Percentiles rank a stretch among this genome's conserved stretches.
Evolutionary conservation across 2,113 vertebrate genomes (phyloP).

Genomic region (Reinhardtius hippoglossoides): DNA sequence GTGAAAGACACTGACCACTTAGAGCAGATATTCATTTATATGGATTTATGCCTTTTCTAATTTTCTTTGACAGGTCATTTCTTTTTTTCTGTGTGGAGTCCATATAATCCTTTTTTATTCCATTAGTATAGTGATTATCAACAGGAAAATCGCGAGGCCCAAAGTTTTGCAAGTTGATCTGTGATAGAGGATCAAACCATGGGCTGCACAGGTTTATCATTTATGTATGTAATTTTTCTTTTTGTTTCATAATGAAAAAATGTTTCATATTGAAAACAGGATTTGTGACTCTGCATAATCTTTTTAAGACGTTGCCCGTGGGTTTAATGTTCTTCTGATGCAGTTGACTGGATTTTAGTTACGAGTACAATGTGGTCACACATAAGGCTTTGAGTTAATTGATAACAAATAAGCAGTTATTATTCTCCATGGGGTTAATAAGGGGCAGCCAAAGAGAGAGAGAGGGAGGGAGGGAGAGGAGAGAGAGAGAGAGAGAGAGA

Average conservation of each 20-base stretch:
- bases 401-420: conserved; percentile 66
- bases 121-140: conserved; percentile 28
- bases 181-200: conserved; percentile 9
- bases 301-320: conserved; percentile 28
- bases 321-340: conserved; percentile 28
- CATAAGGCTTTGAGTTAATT: conserved; percentile 66
- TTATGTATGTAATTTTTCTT: conserved; percentile 8
- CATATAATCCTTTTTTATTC: conserved; percentile 54
- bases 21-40: conserved; percentile 38
- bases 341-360: conserved; percentile 48
- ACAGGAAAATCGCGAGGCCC: not conserved
- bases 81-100: conserved; percentile 19
- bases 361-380: conserved; percentile 31
- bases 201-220: not conserved
- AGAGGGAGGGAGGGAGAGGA: not conserved
- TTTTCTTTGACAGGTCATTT: conserved; percentile 45
- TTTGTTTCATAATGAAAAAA: not conserved
- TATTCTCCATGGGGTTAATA: conserved; percentile 43
- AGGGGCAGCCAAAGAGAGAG: conserved; percentile 27
- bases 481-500: not conserved
- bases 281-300: conserved; percentile 10
- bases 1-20: conserved; percentile 21
- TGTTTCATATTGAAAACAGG: not conserved
- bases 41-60: conserved; percentile 37
- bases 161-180: conserved; percentile 21